Base-by-base conservation (phyloP, 2,113 vertebrate genomes). In the Ceyx margarethae region DNA sequence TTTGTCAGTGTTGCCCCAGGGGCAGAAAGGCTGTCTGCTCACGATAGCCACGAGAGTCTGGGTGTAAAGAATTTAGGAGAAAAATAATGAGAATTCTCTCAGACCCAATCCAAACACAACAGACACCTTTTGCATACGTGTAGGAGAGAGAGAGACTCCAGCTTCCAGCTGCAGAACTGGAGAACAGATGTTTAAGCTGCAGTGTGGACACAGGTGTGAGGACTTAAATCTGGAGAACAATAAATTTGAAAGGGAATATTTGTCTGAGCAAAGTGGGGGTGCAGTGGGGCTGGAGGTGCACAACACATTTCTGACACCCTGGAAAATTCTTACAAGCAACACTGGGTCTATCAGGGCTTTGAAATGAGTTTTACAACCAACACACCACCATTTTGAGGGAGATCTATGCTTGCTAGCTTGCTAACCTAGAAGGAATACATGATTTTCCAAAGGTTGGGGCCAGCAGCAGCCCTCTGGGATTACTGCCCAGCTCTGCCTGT, bases 161-260 rank as follows among this genome's bases (percentile, higher is more conserved):
- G 22, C 15, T 81, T 81, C 40, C 80, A 94, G 58, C 54, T 82
- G 74, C 62, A 89, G 57, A 81, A 80, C 15, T 61, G 54, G 28
- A 66, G 54, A 81, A 68, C 77, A 87, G 81, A 81, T 56, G 62
- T 90, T 88, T 75, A 56, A 76, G 28, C 42, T 76, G 69, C 54
- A 75, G 17, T 17, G 37, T 61, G 19, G 69, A 66, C 25, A 62
- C 62, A 92, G 77, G 45, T 87, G 74, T 14, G 13, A 82, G 33
- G 58, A 62, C 25, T 68, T 84, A 46, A 51, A 61, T 10, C 11
- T n/a, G 28, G 31, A 82, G 89, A 89, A 57, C 22, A 84, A 42
- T 35, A 18, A 86, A 31, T 33, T 33, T 87, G 42, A 80, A 72
- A 76, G 56, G 18, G 33, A 81, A 73, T 11, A 58, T 43, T 85